A percentile compares a stretch with the other conserved stretches of the same genome.
Conservation (phyloP, 2,797 vertebrate genomes). For the Eulemur coronatus region DNA sequence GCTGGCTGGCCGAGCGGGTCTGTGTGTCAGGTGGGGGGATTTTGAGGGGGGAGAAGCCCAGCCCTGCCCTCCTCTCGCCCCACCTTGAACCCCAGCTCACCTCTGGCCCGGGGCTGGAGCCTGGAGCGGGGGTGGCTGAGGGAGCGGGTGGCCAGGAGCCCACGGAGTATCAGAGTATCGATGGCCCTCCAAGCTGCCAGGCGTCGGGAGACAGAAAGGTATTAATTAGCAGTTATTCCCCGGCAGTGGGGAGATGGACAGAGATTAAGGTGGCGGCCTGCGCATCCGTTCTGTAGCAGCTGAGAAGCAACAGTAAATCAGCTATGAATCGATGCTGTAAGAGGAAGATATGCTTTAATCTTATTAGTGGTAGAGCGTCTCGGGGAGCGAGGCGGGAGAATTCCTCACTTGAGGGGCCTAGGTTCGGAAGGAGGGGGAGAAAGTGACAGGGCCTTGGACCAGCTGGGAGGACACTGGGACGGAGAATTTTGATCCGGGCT, state of each 20-base stretch:
- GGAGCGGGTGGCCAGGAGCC: not conserved
- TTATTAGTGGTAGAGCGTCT: slow-evolving; percentile 76
- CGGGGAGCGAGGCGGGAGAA: slow-evolving; percentile 57
- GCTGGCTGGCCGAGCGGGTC: fast-evolving
- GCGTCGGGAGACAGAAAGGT: slow-evolving; percentile 63
- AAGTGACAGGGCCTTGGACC: fast-evolving
- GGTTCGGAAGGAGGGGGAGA: not conserved
- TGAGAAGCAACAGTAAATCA: slow-evolving; percentile 76
- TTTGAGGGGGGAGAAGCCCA: not conserved
- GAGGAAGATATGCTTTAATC: slow-evolving; percentile 83
- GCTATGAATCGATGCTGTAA: slow-evolving; percentile 78
- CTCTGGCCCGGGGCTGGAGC: not conserved
- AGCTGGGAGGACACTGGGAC: fast-evolving
- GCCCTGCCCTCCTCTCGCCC: not conserved
- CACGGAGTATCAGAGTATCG: not conserved
- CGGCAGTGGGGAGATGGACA: slow-evolving; percentile 59
- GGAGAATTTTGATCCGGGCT: not conserved
- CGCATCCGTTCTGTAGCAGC: slow-evolving; percentile 58
- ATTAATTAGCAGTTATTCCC: slow-evolving; percentile 82
- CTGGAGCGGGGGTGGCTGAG: not conserved
- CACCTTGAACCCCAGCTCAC: no score
- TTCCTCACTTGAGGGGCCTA: not conserved
- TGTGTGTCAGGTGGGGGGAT: not conserved
- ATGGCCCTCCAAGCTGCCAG: slow-evolving; percentile 40
- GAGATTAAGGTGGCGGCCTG: slow-evolving; percentile 78